These are phyloP conservation scores for Caenorhabditis uteleia DNA, from an alignment of 2,888 invertebrate species.

Conservation along the genomic window DNA sequence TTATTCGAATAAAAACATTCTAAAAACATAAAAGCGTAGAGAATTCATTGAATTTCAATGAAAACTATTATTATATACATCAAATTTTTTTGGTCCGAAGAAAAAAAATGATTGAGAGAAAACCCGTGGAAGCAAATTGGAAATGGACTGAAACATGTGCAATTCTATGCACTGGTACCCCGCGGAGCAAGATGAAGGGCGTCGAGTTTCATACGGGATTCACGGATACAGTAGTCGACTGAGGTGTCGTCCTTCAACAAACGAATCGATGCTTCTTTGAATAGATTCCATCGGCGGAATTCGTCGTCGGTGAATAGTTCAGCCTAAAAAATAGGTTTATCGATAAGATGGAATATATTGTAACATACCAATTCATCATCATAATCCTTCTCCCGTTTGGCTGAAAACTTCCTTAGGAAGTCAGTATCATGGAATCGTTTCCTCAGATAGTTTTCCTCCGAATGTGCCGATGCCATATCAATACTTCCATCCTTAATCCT, in stretches of 20 bases:
- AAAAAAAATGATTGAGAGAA: not conserved
- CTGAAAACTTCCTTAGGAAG: conserved; percentile 36
- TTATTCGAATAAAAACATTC: too few relatives aligned
- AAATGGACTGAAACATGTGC: not conserved
- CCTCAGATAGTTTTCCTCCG: conserved; percentile 41
- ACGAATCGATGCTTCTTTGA: conserved; percentile 26
- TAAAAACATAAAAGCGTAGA: too few relatives aligned
- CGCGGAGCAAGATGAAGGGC: conserved; percentile 40
- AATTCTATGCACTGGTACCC: conserved; percentile 23
- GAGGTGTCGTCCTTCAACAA: conserved; percentile 37
- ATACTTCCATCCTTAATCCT: conserved; percentile 39
- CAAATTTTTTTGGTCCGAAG: not conserved
- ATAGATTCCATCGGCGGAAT: conserved; percentile 27
- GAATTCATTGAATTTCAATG: too few relatives aligned
- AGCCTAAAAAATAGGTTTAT: conserved; percentile 14
- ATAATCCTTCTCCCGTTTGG: conserved; percentile 40
- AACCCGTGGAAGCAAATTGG: not conserved
- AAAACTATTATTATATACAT: too few relatives aligned
- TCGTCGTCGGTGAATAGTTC: conserved; percentile 34
- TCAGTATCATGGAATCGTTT: conserved; percentile 42
- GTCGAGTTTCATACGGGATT: conserved; percentile 40
- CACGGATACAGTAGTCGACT: conserved; percentile 40
- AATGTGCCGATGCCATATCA: conserved; percentile 40
- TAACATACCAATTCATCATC: conserved; percentile 40
- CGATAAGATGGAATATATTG: not conserved